These are phyloP conservation scores for Dexiosoma caninum DNA, from an alignment of 2,888 invertebrate genomes.

Conservation along the genomic window DNA sequence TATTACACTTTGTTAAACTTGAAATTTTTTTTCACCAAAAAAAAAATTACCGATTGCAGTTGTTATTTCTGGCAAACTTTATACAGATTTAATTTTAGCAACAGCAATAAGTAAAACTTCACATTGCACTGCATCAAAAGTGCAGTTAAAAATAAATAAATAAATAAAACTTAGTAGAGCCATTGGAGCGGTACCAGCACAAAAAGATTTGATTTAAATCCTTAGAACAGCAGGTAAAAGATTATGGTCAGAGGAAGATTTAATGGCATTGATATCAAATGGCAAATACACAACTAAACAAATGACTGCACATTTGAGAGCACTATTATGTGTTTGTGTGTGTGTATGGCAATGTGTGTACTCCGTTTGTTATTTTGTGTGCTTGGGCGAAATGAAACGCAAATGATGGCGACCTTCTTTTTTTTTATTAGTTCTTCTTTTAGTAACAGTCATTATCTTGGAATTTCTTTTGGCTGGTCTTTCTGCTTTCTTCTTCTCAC, in stretches of 20 bases:
- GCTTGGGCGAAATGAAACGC: slow-evolving; percentile 1
- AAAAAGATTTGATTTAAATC: slow-evolving; percentile 21
- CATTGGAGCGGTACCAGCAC: background rate
- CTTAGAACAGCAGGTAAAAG: slow-evolving; percentile 34
- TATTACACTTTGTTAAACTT: background rate
- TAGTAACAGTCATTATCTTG: slow-evolving; percentile 48
- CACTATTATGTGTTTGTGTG: background rate
- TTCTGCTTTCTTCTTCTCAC: background rate
- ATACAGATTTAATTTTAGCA: slow-evolving; percentile 74
- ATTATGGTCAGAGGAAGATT: slow-evolving; percentile 64
- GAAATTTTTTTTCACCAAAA: background rate
- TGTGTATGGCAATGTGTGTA: background rate
- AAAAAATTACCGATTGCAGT: background rate
- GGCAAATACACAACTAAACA: slow-evolving; percentile 45
- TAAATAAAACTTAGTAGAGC: background rate
- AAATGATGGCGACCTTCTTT: slow-evolving; percentile 33
- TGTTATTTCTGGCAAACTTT: slow-evolving; percentile 65
- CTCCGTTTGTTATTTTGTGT: background rate
- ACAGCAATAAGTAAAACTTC: slow-evolving; percentile 33
- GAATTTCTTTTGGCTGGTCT: slow-evolving; percentile 7
- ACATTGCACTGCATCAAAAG: background rate
- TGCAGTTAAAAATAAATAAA: background rate
- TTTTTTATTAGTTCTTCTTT: slow-evolving; percentile 42
- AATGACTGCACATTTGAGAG: background rate
- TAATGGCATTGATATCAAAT: slow-evolving; percentile 48